These are phyloP conservation scores for Ophion ellenae DNA, from an alignment of 2,888 invertebrate genomes.

Conservation along the genomic window DNA sequence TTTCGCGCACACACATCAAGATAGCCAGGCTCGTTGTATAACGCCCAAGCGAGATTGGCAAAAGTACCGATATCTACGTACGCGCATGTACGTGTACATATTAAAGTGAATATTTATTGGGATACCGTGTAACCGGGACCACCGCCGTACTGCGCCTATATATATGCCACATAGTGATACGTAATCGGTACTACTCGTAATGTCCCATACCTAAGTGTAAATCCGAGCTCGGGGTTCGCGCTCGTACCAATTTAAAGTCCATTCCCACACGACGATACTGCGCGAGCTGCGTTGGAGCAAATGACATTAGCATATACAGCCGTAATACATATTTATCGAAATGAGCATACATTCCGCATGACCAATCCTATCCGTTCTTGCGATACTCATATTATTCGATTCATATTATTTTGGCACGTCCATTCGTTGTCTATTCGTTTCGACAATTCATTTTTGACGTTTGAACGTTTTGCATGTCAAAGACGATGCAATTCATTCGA, in stretches of 20 bases:
- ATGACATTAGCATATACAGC: conserved; percentile 26
- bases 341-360: neutral
- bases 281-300: conserved; percentile 15
- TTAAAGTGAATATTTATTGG: neutral
- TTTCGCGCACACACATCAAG: conserved; percentile 51
- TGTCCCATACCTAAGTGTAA: conserved; percentile 42
- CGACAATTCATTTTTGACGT: no score
- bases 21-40: conserved; percentile 47
- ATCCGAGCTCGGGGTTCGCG: conserved; percentile 9
- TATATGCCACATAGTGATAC: conserved; percentile 26
- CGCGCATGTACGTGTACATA: conserved; percentile 2
- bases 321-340: conserved; percentile 13
- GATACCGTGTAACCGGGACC: conserved; percentile 27
- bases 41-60: conserved; percentile 50
- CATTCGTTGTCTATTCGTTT: neutral
- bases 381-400: neutral
- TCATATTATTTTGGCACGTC: neutral
- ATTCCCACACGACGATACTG: conserved; percentile 25
- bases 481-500: neutral
- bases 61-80: conserved; percentile 37
- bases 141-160: conserved; percentile 22
- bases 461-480: no score
- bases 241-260: conserved; percentile 54
- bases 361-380: neutral
- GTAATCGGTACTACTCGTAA: conserved; percentile 51